Evolutionary conservation across 1,140 invertebrate genomes (phyloP), one percentile per base, ranked within the genome.

Genomic region (Brachionus manjavacas): DNA sequence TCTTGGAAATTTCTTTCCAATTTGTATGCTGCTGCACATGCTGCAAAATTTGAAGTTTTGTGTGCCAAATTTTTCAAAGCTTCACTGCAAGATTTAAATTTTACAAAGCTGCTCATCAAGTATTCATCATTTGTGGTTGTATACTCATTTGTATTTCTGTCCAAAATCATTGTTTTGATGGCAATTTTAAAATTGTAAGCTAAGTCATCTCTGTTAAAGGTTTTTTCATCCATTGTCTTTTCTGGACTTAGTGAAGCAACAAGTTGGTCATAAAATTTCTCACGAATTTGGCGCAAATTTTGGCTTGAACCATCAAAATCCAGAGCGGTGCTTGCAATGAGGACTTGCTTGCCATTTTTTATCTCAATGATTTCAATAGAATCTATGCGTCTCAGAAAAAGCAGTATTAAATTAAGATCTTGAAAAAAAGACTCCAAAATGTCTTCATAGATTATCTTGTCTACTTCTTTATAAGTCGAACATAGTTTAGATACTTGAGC

Each of bases 321-420:
- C 9, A 85, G 12, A 78, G 28, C 20, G 66, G 72, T 46, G 9
- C 28, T 25, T 25, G 72, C 72, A 6, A 49, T 76, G 9, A 72
- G 72, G 12, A 25, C 20, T 35, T 83, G 66, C 16, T 85, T 3
- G 1, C 35, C 23, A 64, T 55, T 70, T 25, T 41, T 64, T 46
- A 72, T 74, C 16, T 60, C 60, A 64, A 79, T 81, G 4, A 85
- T 39, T 80, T 85, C 83, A 23, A 85, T 83, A 7, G 46, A 66
- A 20, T 86, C 85, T 4, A 86, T 55, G 41, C 84, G 31, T 23
- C 68, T 41, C 6, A 86, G 72, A 52, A 86, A 86, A n/a, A 86
- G 9, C 14, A 84, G 39, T 2, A 85, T 28, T 14, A 86, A 76
- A 78, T 85, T 81, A 14, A 83, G 81, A 25, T 86, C 85, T 49